Evolutionary conservation across 2,113 vertebrate genomes (phyloP), one percentile per base, ranked within the genome.

Genomic region (Connochaetes taurinus): DNA sequence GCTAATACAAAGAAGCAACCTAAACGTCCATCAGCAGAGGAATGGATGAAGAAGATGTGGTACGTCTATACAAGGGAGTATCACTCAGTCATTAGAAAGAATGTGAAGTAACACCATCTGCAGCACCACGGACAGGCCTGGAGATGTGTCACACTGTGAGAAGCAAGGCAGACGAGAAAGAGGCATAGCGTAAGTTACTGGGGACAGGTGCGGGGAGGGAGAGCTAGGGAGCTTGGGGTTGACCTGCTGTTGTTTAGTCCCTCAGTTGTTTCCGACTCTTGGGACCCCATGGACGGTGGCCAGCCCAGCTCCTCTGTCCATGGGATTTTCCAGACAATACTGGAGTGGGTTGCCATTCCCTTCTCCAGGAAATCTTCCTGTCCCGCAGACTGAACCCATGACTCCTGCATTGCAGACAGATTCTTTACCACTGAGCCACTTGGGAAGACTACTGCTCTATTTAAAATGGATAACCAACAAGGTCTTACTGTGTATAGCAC

Each of bases 121-220:
- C 11, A 12, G 67, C n/a, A 6, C 1, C 67, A 2, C 5, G 2
- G 19, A 23, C 23, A n/a, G n/a, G 36, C 67, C n/a, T 71, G 6
- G 19, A 71, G 19, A 23, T 71, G 0, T 6, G n/a, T 40, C n/a
- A 23, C 5, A 6, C n/a, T 71, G 67, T 12, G 67, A 3, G n/a
- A 71, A 40, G n/a, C 1, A 3, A 40, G 19, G 36, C 67, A 71
- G 19, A 71, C 0, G n/a, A 40, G 67, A 6, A 71, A 23, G 67
- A 12, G 10, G 64, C 8, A 0, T 23, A 71, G 40, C 19, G 6
- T 23, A 3, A 6, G n/a, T 3, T 13, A 23, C 11, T 6, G 19
- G 19, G 67, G 10, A 40, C n/a, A 6, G 67, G n/a, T 3, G 10
- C 12, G 1, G 19, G 19, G 67, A 64, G 62, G 67, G n/a, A 23